These are phyloP conservation scores for Eulithis testata DNA, from an alignment of 2,888 invertebrate species.

Conservation along the genomic window DNA sequence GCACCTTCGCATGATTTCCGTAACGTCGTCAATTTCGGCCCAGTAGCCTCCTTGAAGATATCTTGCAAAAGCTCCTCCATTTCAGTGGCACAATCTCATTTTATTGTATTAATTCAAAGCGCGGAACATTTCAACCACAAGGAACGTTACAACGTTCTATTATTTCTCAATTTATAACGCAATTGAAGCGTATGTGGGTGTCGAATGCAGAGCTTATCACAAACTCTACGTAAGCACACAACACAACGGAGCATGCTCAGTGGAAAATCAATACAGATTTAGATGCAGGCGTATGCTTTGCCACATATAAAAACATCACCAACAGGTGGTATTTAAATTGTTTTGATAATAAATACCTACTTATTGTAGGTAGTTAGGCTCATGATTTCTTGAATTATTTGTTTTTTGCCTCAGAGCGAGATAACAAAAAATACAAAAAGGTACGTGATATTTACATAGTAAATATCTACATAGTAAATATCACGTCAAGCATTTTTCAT, in stretches of 20 bases:
- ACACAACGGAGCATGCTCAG: slow-evolving; percentile 71
- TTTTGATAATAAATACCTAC: slow-evolving; percentile 15
- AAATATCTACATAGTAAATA: no score
- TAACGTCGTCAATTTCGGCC: slow-evolving; percentile 89
- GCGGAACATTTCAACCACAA: slow-evolving; percentile 18
- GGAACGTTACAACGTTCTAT: slow-evolving; percentile 11
- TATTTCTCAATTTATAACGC: slow-evolving; percentile 14
- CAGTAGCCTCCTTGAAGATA: slow-evolving; percentile 93
- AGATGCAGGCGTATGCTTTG: slow-evolving; percentile 43
- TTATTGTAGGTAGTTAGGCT: background rate
- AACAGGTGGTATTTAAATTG: slow-evolving; percentile 62
- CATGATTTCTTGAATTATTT: background rate
- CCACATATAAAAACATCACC: slow-evolving; percentile 48
- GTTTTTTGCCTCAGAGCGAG: no score
- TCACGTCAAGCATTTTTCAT: no score
- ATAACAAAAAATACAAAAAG: no score
- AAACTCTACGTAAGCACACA: slow-evolving; percentile 51
- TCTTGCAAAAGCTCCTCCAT: slow-evolving; percentile 95
- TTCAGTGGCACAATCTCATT: slow-evolving; percentile 38
- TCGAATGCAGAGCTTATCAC: slow-evolving; percentile 62
- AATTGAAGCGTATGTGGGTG: slow-evolving; percentile 55
- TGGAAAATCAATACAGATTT: slow-evolving; percentile 71
- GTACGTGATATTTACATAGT: no score
- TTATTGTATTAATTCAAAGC: slow-evolving; percentile 28
- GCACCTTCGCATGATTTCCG: slow-evolving; percentile 94